These are phyloP conservation scores for Rotaria sp. DNA, from an alignment of 2,888 invertebrate species.

Conservation along the genomic window DNA sequence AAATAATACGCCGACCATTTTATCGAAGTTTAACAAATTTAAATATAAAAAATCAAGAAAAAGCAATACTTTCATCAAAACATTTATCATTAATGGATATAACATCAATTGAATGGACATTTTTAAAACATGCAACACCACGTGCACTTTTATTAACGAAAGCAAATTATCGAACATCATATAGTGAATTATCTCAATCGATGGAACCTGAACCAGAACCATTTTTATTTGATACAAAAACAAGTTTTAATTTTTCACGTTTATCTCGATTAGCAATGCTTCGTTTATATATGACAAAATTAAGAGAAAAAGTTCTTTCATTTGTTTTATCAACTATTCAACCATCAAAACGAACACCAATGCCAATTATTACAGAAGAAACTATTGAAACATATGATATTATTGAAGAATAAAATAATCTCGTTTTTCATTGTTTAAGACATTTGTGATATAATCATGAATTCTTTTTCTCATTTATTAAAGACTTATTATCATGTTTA, in stretches of 20 bases:
- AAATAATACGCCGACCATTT: background rate
- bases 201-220: background rate
- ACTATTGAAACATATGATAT: conserved; percentile 20
- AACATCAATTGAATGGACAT: conserved; percentile 15
- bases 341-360: background rate
- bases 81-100: conserved; percentile 18
- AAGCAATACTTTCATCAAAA: background rate
- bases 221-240: background rate
- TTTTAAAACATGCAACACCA: background rate
- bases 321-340: conserved; percentile 13
- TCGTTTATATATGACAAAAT: conserved; percentile 23
- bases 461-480: too few species aligned
- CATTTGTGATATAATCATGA: too few species aligned
- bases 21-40: conserved; percentile 16
- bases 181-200: background rate
- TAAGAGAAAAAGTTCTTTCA: conserved; percentile 31
- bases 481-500: too few species aligned
- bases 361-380: conserved; percentile 22
- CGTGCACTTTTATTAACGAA: background rate
- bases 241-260: conserved; percentile 24
- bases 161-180: background rate
- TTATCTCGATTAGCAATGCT: conserved; percentile 33
- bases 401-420: background rate
- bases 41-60: background rate
- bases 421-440: too few species aligned